Percentiles rank a stretch among this genome's conserved stretches.
Evolutionary conservation across 2,797 vertebrate genomes (phyloP).

Genomic region (Cyprinodon diabolis): DNA sequence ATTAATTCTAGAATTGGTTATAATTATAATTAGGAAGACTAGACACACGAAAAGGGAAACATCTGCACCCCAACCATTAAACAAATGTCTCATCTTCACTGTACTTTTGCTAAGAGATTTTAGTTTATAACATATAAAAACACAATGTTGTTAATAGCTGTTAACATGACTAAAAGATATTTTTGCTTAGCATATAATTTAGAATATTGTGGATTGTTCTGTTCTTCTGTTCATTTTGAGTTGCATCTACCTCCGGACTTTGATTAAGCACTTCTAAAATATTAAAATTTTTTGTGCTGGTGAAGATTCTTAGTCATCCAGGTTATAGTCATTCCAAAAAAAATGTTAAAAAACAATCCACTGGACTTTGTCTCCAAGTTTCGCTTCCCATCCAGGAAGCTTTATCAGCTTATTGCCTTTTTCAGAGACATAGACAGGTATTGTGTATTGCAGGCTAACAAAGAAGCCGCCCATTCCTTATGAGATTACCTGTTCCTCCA

Average conservation of each 20-base stretch:
- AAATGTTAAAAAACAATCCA: not conserved
- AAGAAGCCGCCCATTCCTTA: too few relatives aligned
- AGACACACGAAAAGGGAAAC: not conserved
- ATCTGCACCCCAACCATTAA: not conserved
- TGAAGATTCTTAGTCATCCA: too few relatives aligned
- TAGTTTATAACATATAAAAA: too few relatives aligned
- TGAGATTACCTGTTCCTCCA: too few relatives aligned
- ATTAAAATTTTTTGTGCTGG: not conserved
- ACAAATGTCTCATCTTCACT: not conserved
- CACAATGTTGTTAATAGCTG: not conserved
- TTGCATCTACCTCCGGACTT: not conserved
- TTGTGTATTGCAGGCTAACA: too few relatives aligned
- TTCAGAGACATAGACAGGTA: too few relatives aligned
- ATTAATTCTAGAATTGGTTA: too few relatives aligned
- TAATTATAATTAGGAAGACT: not conserved
- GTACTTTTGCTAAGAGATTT: not conserved
- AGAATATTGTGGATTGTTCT: not conserved
- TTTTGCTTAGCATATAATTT: not conserved
- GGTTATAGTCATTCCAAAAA: too few relatives aligned
- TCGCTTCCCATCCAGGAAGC: too few relatives aligned
- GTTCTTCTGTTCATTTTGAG: not conserved
- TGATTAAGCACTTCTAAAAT: not conserved
- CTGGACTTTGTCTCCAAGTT: not conserved
- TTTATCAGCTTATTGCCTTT: too few relatives aligned
- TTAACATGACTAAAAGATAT: not conserved